A percentile compares a stretch with the other conserved stretches of the same genome.
Evolutionary conservation across 2,113 vertebrate species (phyloP).

Genomic region (Eleginops maclovinus): DNA sequence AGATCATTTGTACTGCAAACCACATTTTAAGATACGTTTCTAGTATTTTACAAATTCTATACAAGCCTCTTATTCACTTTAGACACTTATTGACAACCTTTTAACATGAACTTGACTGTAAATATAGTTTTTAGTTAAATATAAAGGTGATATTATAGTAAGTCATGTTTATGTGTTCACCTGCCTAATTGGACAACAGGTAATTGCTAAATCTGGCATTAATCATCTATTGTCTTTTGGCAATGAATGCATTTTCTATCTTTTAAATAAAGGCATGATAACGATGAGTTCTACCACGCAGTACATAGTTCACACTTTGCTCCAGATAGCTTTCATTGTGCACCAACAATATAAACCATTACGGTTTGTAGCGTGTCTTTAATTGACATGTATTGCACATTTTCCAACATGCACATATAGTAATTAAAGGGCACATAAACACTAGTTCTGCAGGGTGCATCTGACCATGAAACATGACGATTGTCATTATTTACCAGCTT

Average conservation of each 20-base stretch:
- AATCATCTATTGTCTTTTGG: too few species aligned
- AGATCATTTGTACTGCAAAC: too few species aligned
- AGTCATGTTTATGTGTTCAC: too few species aligned
- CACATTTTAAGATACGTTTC: background rate
- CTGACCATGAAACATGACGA: too few species aligned
- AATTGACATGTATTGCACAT: background rate
- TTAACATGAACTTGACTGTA: too few species aligned
- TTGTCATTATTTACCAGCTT: background rate
- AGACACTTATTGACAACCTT: background rate
- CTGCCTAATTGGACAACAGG: too few species aligned
- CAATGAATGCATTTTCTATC: too few species aligned
- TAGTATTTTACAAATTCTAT: background rate
- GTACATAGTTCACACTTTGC: background rate
- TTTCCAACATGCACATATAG: background rate
- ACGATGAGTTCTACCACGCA: background rate
- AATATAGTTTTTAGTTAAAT: too few species aligned
- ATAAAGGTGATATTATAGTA: too few species aligned
- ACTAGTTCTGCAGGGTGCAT: background rate
- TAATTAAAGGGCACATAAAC: background rate
- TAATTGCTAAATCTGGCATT: too few species aligned
- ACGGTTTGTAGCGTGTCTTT: background rate
- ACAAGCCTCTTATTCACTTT: background rate
- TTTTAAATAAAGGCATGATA: too few species aligned
- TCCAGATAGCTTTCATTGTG: background rate
- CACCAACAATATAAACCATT: background rate